Percentiles rank a stretch among this genome's conserved stretches.
These are phyloP conservation scores for Andrena chrysosceles DNA, from an alignment of 2,888 invertebrate species.

Conservation along the genomic window DNA sequence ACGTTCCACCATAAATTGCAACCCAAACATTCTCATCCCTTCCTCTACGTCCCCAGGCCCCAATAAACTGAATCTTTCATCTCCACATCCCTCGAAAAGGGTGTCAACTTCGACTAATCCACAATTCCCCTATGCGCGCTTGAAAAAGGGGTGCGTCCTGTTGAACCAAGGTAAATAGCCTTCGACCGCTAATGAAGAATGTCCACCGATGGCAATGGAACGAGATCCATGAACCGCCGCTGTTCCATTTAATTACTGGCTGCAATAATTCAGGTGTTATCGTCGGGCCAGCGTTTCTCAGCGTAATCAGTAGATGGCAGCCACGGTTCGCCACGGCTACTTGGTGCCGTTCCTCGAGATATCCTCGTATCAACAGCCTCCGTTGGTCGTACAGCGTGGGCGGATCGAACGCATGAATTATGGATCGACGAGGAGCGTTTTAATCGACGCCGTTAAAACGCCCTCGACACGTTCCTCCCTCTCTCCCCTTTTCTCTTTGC, in stretches of 20 bases:
- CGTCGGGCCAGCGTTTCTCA: slow-evolving; percentile 31
- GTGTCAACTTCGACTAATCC: too few relatives aligned
- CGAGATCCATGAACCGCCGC: slow-evolving; percentile 9
- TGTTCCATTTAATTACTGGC: slow-evolving; percentile 38
- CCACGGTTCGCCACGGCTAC: slow-evolving; percentile 13
- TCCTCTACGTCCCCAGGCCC: too few relatives aligned
- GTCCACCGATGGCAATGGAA: not conserved
- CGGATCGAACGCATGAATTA: slow-evolving; percentile 1
- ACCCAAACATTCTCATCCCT: too few relatives aligned
- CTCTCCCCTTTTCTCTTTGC: not conserved
- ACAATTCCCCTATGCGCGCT: too few relatives aligned
- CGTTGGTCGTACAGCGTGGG: not conserved
- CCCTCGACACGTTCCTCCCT: not conserved
- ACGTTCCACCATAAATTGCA: too few relatives aligned
- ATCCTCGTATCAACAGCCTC: not conserved
- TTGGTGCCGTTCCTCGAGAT: not conserved
- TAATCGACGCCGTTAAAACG: not conserved
- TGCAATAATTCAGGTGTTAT: slow-evolving; percentile 48
- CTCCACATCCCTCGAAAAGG: too few relatives aligned
- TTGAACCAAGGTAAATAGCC: not conserved
- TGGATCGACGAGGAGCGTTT: not conserved
- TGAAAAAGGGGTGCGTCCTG: not conserved
- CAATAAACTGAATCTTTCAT: too few relatives aligned
- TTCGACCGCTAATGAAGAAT: not conserved
- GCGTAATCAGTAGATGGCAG: slow-evolving; percentile 64